A percentile compares a stretch with the other conserved stretches of the same genome.
These are phyloP conservation scores for Morelia viridis DNA, from an alignment of 2,797 vertebrate species.

Conservation along the genomic window DNA sequence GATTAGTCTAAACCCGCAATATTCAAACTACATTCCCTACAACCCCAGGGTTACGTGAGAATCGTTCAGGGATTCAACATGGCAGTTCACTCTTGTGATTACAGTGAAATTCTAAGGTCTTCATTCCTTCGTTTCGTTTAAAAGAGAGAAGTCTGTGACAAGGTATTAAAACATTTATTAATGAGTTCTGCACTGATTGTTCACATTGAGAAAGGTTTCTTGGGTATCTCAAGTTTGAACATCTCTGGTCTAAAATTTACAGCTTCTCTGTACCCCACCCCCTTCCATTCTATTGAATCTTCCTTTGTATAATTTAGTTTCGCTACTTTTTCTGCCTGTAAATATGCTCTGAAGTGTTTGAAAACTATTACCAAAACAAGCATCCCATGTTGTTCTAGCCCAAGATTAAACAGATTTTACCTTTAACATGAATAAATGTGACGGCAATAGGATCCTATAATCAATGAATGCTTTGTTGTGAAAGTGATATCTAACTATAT, in stretches of 20 bases:
- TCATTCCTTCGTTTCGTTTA: not conserved
- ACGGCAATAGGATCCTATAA: not conserved
- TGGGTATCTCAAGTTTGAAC: not conserved
- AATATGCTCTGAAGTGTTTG: not conserved
- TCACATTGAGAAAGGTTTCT: not conserved
- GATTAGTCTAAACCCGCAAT: not conserved
- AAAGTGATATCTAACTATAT: not conserved
- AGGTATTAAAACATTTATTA: not conserved
- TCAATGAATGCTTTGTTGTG: not conserved
- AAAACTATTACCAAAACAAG: not conserved
- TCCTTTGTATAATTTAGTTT: not conserved
- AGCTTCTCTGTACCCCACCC: not conserved
- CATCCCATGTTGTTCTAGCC: not conserved
- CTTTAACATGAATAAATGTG: not conserved
- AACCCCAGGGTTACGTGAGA: not conserved
- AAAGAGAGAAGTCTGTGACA: not conserved
- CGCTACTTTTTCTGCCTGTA: not conserved
- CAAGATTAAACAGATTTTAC: not conserved
- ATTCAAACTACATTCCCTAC: not conserved
- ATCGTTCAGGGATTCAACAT: not conserved
- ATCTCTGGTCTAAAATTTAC: not conserved
- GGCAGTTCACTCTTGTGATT: not conserved
- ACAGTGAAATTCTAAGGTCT: not conserved
- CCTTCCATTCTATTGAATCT: no score
- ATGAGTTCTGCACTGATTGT: not conserved